Evolutionary conservation across 2,888 invertebrate species (phyloP), one percentile per base, ranked within the genome.

Genomic region (Hirudinaria manillensis): DNA sequence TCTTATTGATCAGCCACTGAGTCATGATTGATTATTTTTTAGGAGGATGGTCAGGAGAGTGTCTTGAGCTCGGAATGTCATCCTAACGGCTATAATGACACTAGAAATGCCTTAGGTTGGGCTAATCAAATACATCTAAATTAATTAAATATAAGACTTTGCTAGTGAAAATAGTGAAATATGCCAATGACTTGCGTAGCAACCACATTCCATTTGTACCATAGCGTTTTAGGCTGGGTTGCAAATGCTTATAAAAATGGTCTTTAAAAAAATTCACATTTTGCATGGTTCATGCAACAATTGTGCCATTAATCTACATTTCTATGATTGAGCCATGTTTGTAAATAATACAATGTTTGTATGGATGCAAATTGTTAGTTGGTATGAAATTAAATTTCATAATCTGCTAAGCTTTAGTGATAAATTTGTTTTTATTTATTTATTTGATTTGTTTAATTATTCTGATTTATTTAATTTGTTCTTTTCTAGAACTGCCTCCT

Each of bases 401-500:
- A n/a, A n/a, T n/a, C n/a, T n/a, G n/a, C n/a, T n/a, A n/a, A 36
- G 36, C 36, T 36, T 36, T 36, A 36, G 10, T 36, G 4, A 56
- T 3, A 56, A 56, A 56, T 24, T 27, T 24, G 13, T 56, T 56
- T 56, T 56, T 56, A 56, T 3, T 27, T 3, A 61, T 61, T 61
- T 7, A 6, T 4, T 13, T 16, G 10, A 16, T 13, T 21, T 16
- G 13, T 53, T 53, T 13, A 53, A 53, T 53, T 53, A 13, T 19
- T 70, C 21, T 70, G 38, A 19, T 19, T 70, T 4, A 16, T n/a
- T 29, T 36, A 38, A 1, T 2, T 1, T 0, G 21, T n/a, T n/a
- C n/a, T 27, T 24, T 53, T 74, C 21, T 70, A 75, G 75, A 75
- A 7, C 45, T 75, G 24, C 56, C 75, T 34, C 70, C 70, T 19